Percentiles rank a stretch among this genome's conserved stretches.
These are phyloP conservation scores for Acromyrmex echinatior DNA, from an alignment of 1,140 invertebrate species.

Conservation along the genomic window DNA sequence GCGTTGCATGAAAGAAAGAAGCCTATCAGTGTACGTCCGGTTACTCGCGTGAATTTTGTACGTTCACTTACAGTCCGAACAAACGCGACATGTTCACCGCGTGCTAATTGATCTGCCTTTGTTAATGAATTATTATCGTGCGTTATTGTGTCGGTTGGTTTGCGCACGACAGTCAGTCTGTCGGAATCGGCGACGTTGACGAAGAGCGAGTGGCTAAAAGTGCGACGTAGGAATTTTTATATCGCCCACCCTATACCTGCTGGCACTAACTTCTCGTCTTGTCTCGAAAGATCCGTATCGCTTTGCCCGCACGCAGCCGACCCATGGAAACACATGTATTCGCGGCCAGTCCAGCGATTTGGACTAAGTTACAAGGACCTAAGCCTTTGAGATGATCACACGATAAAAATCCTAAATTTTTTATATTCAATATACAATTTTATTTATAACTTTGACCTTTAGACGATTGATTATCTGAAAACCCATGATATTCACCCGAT, in stretches of 20 bases:
- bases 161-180: conserved; percentile 59
- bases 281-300: conserved; percentile 62
- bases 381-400: background rate
- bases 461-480: background rate
- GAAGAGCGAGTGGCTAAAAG: conserved; percentile 67
- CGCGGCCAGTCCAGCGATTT: background rate
- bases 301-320: conserved; percentile 10
- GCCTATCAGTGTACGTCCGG: conserved; percentile 17
- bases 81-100: conserved; percentile 8
- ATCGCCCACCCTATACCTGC: background rate
- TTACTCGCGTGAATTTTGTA: background rate
- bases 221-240: conserved; percentile 67
- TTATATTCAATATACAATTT: conserved; percentile 21
- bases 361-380: conserved; percentile 8
- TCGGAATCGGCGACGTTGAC: conserved; percentile 67
- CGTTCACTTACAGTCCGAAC: conserved; percentile 24
- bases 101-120: conserved; percentile 60
- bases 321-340: conserved; percentile 55
- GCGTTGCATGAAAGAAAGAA: background rate
- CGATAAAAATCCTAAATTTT: conserved; percentile 34
- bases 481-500: background rate
- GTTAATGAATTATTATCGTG: conserved; percentile 71
- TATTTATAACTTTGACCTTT: background rate
- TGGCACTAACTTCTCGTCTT: conserved; percentile 27
- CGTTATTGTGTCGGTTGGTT: conserved; percentile 13